A percentile compares a stretch with the other conserved stretches of the same genome.
These are phyloP conservation scores for Engystomops pustulosus DNA, from an alignment of 2,113 vertebrate genomes.

Conservation along the genomic window DNA sequence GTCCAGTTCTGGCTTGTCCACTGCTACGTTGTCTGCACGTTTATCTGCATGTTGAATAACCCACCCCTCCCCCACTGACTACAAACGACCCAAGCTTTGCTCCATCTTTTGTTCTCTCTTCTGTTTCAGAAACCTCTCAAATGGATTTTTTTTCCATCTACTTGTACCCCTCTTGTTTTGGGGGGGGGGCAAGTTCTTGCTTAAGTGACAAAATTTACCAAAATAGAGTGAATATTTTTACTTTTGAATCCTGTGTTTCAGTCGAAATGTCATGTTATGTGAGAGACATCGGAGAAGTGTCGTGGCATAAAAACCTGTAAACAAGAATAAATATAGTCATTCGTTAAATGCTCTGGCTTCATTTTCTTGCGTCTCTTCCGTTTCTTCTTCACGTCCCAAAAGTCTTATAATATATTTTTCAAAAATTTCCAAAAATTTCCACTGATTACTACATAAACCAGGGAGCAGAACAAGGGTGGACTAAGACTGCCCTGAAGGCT, in stretches of 20 bases:
- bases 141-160: slow-evolving; percentile 73
- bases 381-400: slow-evolving; percentile 34
- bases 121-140: slow-evolving; percentile 88
- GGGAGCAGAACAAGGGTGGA: not conserved
- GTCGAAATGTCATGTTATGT: slow-evolving; percentile 79
- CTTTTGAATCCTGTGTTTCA: slow-evolving; percentile 70
- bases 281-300: slow-evolving; percentile 79
- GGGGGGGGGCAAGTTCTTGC: slow-evolving; percentile 61
- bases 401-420: not conserved
- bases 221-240: slow-evolving; percentile 64
- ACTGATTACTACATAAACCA: not conserved
- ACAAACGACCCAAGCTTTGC: slow-evolving; percentile 64
- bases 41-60: slow-evolving; percentile 61
- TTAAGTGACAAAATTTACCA: slow-evolving; percentile 67
- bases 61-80: not conserved
- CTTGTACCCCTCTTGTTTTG: slow-evolving; percentile 64
- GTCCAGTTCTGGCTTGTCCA: not conserved
- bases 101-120: slow-evolving; percentile 74
- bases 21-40: not conserved
- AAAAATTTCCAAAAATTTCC: not conserved
- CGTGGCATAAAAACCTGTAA: slow-evolving; percentile 88
- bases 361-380: slow-evolving; percentile 80
- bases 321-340: slow-evolving; percentile 90
- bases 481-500: not conserved
- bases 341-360: slow-evolving; percentile 80